Evolutionary conservation across 2,888 invertebrate species (phyloP), one percentile per base, ranked within the genome.

Genomic region (Pilophorus perplexus): DNA sequence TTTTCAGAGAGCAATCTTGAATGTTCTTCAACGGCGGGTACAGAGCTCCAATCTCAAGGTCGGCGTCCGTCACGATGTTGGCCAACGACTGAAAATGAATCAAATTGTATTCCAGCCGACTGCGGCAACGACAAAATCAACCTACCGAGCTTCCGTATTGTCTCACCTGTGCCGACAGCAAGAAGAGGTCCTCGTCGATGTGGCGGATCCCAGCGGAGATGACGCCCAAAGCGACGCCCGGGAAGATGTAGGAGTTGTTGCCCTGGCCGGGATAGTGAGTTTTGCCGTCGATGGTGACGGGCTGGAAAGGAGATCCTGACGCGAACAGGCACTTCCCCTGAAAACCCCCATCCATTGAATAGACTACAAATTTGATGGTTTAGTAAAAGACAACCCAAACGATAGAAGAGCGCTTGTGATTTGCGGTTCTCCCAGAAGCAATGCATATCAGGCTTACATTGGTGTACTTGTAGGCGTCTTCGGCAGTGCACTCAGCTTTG

Each of bases 401-500:
- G n/a, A n/a, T n/a, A n/a, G n/a, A n/a, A n/a, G n/a, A n/a, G n/a
- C n/a, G n/a, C n/a, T n/a, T n/a, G n/a, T n/a, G n/a, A n/a, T n/a
- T n/a, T n/a, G n/a, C n/a, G n/a, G n/a, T n/a, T n/a, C n/a, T n/a
- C n/a, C n/a, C n/a, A n/a, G n/a, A n/a, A n/a, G n/a, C n/a, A n/a
- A n/a, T n/a, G n/a, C n/a, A n/a, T n/a, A 20, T 12, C 25, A 25
- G 4, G 14, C 80, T 78, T 75, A 92, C 93, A 70, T 92, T 85
- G 0, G 97, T 95, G 74, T 87, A 79, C 40, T 78, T 83, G 79
- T 97, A 99, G 2, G 97, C 98, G 74, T 93, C 85, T 77, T 95
- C 93, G n/a, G 99, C 99, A n/a, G 99, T 98, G 77, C 99, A 99
- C 79, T 99, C 99, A 0, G 99, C 95, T 80, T 96, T 96, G 78